Conservation (phyloP, 1,140 invertebrate species). For the Contarinia nasturtii region DNA sequence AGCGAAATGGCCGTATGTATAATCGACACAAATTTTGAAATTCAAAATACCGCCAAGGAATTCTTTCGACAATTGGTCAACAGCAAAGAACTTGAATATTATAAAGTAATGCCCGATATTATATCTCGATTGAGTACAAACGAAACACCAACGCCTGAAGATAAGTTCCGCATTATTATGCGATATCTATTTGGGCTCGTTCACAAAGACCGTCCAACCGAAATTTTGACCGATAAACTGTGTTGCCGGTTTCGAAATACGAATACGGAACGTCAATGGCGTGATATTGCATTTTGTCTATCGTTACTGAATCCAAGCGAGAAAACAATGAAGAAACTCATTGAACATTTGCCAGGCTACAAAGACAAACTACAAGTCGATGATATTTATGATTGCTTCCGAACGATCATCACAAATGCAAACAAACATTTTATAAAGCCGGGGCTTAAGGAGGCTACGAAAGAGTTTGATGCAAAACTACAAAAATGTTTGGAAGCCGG, state of each 20-base stretch:
- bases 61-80: conserved; percentile 68
- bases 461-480: too few relatives aligned
- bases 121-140: conserved; percentile 72
- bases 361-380: conserved; percentile 63
- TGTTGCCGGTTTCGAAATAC: conserved; percentile 60
- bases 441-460: conserved; percentile 28
- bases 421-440: conserved; percentile 40
- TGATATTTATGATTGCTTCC: conserved; percentile 53
- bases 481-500: too few relatives aligned
- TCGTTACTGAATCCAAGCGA: conserved; percentile 55
- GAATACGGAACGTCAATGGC: conserved; percentile 54
- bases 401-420: conserved; percentile 42
- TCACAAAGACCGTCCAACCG: conserved; percentile 72
- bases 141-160: conserved; percentile 48
- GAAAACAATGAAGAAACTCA: conserved; percentile 48
- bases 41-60: conserved; percentile 48
- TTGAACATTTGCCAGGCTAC: conserved; percentile 58
- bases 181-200: conserved; percentile 65
- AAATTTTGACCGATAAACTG: conserved; percentile 73
- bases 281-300: conserved; percentile 56
- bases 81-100: conserved; percentile 80
- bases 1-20: conserved; percentile 82
- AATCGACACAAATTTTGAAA: conserved; percentile 50
- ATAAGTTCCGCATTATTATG: conserved; percentile 62
- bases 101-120: conserved; percentile 88